A percentile compares a stretch with the other conserved stretches of the same genome.
These are phyloP conservation scores for Leptura quadrifasciata DNA, from an alignment of 2,888 invertebrate genomes.

Conservation along the genomic window DNA sequence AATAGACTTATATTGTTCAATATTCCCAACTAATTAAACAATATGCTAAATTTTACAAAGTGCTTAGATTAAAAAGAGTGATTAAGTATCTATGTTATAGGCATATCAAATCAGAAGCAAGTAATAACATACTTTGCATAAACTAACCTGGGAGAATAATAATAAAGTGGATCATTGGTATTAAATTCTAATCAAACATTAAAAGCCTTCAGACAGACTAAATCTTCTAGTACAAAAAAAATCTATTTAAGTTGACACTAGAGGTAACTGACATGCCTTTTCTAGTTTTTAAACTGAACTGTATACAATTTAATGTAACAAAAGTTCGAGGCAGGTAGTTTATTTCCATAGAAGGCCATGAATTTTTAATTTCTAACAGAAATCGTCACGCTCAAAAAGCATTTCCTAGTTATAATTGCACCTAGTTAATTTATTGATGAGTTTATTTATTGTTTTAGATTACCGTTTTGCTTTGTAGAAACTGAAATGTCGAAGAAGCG, in stretches of 20 bases:
- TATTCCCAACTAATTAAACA: too few relatives aligned
- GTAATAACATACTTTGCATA: too few relatives aligned
- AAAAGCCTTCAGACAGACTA: too few relatives aligned
- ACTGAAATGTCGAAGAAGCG: constrained; percentile 9
- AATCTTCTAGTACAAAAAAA: too few relatives aligned
- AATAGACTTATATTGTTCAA: too few relatives aligned
- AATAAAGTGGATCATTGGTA: too few relatives aligned
- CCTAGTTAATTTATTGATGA: constrained; percentile 29
- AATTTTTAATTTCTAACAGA: neutral
- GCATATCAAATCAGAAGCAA: too few relatives aligned
- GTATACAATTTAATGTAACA: neutral
- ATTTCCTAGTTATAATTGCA: constrained; percentile 11
- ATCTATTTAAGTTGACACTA: neutral
- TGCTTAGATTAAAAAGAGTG: too few relatives aligned
- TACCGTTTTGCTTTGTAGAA: neutral
- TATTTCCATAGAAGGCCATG: neutral
- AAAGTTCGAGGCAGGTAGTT: constrained; percentile 2
- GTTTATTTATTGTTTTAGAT: constrained; percentile 3
- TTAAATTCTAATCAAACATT: too few relatives aligned
- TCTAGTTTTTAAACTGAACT: neutral
- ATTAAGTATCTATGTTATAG: too few relatives aligned
- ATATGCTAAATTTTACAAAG: too few relatives aligned
- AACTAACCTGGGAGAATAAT: too few relatives aligned
- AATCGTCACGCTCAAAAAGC: constrained; percentile 13
- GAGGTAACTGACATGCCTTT: neutral